Evolutionary conservation across 1,140 invertebrate genomes (phyloP).

Genomic region (Panagrolaimus sp.): DNA sequence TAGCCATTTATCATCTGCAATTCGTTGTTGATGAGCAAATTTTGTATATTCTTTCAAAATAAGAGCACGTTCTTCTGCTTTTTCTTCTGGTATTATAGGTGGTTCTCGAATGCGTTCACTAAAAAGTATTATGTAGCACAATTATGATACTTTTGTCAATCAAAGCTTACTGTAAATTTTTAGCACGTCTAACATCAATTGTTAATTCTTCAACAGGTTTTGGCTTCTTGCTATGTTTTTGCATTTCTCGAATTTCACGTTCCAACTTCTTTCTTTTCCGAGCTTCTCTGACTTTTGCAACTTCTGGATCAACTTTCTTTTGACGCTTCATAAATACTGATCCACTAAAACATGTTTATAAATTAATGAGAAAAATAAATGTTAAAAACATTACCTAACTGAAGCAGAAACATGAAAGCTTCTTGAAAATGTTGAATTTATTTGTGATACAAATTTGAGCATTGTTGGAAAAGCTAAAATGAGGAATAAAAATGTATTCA

Average conservation of each 20-base stretch:
- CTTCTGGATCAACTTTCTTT: constrained; percentile 54
- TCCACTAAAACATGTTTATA: background rate
- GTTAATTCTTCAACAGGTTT: constrained; percentile 54
- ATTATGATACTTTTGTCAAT: constrained; percentile 27
- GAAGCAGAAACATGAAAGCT: background rate
- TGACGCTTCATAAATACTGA: constrained; percentile 42
- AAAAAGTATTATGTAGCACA: constrained; percentile 24
- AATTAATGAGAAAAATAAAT: background rate
- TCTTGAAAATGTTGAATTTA: background rate
- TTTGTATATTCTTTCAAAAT: constrained; percentile 41
- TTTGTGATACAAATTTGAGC: background rate
- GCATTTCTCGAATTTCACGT: constrained; percentile 49
- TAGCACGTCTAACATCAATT: constrained; percentile 47
- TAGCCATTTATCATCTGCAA: constrained; percentile 42
- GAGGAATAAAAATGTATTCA: no score
- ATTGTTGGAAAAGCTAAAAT: background rate
- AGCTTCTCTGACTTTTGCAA: constrained; percentile 49
- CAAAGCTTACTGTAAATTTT: constrained; percentile 44
- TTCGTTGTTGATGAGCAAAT: constrained; percentile 25
- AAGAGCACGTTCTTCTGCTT: constrained; percentile 37
- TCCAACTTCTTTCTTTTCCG: constrained; percentile 47
- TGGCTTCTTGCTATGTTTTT: constrained; percentile 55
- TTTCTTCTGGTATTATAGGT: constrained; percentile 20
- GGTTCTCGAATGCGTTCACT: constrained; percentile 35
- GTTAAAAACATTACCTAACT: background rate